Evolutionary conservation across 2,797 vertebrate species (phyloP), one percentile per base, ranked within the genome.

Genomic region (Eulemur rubriventer): DNA sequence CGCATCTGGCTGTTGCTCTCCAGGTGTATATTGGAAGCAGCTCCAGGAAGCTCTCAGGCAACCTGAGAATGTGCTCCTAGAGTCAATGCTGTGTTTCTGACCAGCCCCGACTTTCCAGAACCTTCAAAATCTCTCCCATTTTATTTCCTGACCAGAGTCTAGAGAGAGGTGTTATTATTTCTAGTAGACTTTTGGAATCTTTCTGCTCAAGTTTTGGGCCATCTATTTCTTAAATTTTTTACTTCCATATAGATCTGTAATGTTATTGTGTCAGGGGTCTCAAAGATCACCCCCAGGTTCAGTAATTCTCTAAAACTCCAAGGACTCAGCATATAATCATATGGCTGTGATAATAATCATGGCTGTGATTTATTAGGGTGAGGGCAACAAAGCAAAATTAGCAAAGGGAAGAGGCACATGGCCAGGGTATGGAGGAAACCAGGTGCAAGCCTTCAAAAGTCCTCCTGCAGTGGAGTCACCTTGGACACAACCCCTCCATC

Each of bases 171-270:
- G 1, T 89, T 46, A n/a, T 76, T 93, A 0, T 89, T 94, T 97
- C 80, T 76, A 61, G 46, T 61, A 91, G 88, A 22, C 70, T 89
- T 84, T 18, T 41, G 48, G 94, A 89, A 57, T 94, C 35, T 85
- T 57, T 46, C 43, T 96, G 69, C 55, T 93, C 72, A 84, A 4
- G 17, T 96, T 97, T 85, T 73, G 82, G 76, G 67, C 6, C 48
- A 89, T 96, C 92, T 96, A 22, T 97, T 96, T 98, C 95, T 95
- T 91, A 70, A 35, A 91, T 69, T 30, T n/a, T 52, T 89, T 70
- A 6, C 72, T 85, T 63, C 24, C 0, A 1, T 28, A 7, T 87
- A 63, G 59, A 81, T 75, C 38, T 13, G 22, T 41, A 7, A 73
- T 43, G n/a, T 50, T 9, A n/a, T 0, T 14, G 28, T 33, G 12